Evolutionary conservation across 2,888 invertebrate species (phyloP), one percentile per base, ranked within the genome.

Genomic region (Pristionchus mayeri): DNA sequence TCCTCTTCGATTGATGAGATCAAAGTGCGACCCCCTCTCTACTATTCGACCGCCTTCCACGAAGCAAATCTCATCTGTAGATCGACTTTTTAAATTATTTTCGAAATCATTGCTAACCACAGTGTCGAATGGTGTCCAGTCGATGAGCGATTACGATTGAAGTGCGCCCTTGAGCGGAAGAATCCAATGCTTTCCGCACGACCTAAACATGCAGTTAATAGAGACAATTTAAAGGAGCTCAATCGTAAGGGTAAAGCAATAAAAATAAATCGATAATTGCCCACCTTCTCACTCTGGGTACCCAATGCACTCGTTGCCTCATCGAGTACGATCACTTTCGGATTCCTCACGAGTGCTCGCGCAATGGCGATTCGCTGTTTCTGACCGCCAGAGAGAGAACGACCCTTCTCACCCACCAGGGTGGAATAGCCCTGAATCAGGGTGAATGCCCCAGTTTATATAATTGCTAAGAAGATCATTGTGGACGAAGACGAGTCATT

Each of bases 231-330:
- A 7, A 7, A 24, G n/a, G n/a, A 24, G 57, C 7, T 24, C n/a
- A n/a, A n/a, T n/a, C n/a, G n/a, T n/a, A n/a, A n/a, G n/a, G n/a
- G n/a, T n/a, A n/a, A n/a, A n/a, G n/a, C n/a, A n/a, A n/a, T n/a
- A n/a, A n/a, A n/a, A n/a, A n/a, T n/a, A n/a, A n/a, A n/a, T n/a
- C n/a, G n/a, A 18, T 24, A 7, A 57, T 18, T 63, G 16, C 34
- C 63, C 6, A 78, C 78, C 78, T 78, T 21, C 34, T 78, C 50
- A 52, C 78, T 78, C 30, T 78, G 78, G 18, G 50, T 78, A 34
- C 50, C 78, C 78, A 78, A 78, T 78, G 78, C 78, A 34, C 78
- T 78, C n/a, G 78, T 78, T 30, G 78, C 78, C 21, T 78, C 78
- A 78, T 78, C 78, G 13, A 78, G 18, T 18, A 71, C n/a, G 11